Evolutionary conservation across 2,113 vertebrate species (phyloP).

Genomic region (Stigmatopora argus): DNA sequence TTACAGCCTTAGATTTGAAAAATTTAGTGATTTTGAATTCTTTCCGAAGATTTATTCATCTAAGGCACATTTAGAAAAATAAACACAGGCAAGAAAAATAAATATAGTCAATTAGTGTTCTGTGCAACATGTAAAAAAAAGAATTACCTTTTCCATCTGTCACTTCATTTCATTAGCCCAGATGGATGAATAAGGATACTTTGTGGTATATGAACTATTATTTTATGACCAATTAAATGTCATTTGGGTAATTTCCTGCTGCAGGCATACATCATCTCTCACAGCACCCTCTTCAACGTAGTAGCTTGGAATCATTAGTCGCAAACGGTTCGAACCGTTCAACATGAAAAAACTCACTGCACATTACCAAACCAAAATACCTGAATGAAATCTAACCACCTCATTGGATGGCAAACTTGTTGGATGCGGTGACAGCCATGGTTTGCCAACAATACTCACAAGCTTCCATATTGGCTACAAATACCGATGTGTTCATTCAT

Average conservation of each 20-base stretch:
- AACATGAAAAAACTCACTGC: neutral
- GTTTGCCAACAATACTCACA: constrained; percentile 2
- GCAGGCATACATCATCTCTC: neutral
- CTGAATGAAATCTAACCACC: neutral
- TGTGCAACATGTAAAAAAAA: neutral
- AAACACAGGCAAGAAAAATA: neutral
- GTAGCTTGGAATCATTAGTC: neutral
- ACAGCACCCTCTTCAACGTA: neutral
- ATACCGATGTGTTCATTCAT: constrained; percentile 35
- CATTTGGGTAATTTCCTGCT: neutral
- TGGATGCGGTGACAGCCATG: constrained; percentile 1
- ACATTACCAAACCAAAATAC: neutral
- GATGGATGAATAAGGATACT: neutral
- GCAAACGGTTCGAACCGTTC: neutral
- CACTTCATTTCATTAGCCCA: neutral
- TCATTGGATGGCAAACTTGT: neutral
- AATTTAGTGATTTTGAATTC: no score
- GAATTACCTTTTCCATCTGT: neutral
- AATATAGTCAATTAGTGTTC: neutral
- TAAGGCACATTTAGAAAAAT: neutral
- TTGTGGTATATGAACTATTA: neutral
- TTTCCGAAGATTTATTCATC: neutral
- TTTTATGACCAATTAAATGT: neutral
- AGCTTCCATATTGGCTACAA: neutral
- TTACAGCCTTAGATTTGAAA: no score